Conservation (phyloP, 2,888 invertebrate genomes). For the Epinotia bilunana region DNA sequence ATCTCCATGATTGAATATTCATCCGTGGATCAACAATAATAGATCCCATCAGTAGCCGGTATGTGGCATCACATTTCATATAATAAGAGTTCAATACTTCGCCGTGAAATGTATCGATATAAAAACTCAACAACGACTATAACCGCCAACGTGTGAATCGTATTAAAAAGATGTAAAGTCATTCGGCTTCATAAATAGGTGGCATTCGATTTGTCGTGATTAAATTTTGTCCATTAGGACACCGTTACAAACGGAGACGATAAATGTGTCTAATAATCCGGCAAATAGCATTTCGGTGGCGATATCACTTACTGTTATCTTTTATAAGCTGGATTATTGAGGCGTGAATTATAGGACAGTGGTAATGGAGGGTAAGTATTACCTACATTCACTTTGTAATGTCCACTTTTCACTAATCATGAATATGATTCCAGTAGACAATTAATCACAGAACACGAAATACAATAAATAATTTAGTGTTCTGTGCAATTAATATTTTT, state of each 20-base stretch:
- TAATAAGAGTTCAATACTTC: constrained; percentile 83
- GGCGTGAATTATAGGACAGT: constrained; percentile 27
- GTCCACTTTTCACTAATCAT: background rate
- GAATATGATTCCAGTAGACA: background rate
- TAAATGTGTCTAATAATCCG: constrained; percentile 74
- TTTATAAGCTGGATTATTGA: constrained; percentile 50
- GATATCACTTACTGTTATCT: constrained; percentile 64
- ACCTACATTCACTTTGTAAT: background rate
- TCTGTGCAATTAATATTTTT: background rate
- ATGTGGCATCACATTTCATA: constrained; percentile 83
- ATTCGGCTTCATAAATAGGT: constrained; percentile 83
- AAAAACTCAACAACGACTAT: constrained; percentile 84
- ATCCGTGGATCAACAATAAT: constrained; percentile 83
- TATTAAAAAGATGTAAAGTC: constrained; percentile 84
- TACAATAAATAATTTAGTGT: no score
- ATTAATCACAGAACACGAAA: background rate
- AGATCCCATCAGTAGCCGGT: constrained; percentile 81
- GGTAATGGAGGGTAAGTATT: background rate
- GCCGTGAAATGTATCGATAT: constrained; percentile 83
- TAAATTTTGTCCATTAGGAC: constrained; percentile 82
- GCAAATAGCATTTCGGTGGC: constrained; percentile 70
- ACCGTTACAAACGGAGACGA: constrained; percentile 75
- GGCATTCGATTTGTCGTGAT: constrained; percentile 84
- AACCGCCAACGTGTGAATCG: constrained; percentile 84
- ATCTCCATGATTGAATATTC: constrained; percentile 82